Evolutionary conservation across 2,888 invertebrate genomes (phyloP), one percentile per base, ranked within the genome.

Genomic region (Cantharis flavilabris): DNA sequence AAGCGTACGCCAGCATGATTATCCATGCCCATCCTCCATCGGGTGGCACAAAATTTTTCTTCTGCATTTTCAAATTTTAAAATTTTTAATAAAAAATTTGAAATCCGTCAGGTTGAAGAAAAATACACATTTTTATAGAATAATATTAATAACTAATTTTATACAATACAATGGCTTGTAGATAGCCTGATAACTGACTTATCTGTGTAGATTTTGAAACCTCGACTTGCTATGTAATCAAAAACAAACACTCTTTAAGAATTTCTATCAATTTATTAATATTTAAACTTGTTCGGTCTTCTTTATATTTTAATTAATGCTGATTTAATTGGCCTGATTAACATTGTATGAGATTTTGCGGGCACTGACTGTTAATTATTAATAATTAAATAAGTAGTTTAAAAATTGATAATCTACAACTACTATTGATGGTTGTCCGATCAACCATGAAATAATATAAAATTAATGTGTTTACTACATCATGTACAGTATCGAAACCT

Each of bases 21-120:
- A 89, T 82, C 90, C 90, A 90, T 10, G 89, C 90, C 88, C 89
- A 90, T 14, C 90, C 90, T 49, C 90, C 90, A 82, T 90, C 88
- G 3, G 90, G 90, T 11, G 89, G 87, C 62, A 87, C 82, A 33
- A 86, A 79, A 79, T 85, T 84, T 26, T 70, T 82, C 62, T 70
- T 72, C 71, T 76, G 28, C 80, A 80, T 80, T 30, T 49, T 49
- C n/a, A 7, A 49, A 49, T 49, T 49, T 13, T 7, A 11, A 30
- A 30, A 10, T 49, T n/a, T n/a, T 7, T 1, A 49, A n/a, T n/a
- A 49, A 7, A n/a, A 49, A 49, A 49, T 49, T n/a, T 13, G 33
- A 33, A 33, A 13, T 33, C 33, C 5, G 33, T 5, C 13, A 1
- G 33, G n/a, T 13, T 33, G 5, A 49, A 7, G n/a, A n/a, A 49